These are phyloP conservation scores for Caenorhabditis sulstoni DNA, from an alignment of 2,888 invertebrate genomes.

Conservation along the genomic window DNA sequence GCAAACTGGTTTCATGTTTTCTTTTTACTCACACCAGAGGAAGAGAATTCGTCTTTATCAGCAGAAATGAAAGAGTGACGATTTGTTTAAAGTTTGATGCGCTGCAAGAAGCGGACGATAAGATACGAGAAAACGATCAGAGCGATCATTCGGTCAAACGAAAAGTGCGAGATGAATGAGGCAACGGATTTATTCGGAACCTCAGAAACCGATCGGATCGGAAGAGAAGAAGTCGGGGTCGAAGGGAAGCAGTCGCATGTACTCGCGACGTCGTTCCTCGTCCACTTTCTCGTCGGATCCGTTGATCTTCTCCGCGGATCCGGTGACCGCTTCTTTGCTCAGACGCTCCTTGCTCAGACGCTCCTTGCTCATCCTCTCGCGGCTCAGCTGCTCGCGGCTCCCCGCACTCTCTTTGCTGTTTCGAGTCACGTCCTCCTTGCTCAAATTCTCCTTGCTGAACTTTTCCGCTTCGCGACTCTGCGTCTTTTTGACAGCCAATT, in stretches of 20 bases:
- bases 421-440: constrained; percentile 19
- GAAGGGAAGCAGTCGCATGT: constrained; percentile 39
- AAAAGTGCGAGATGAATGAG: no score
- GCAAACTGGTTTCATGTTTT: neutral
- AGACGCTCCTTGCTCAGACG: constrained; percentile 28
- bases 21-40: neutral
- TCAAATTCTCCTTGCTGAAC: constrained; percentile 28
- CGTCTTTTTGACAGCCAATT: no score
- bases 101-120: neutral
- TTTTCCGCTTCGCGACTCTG: constrained; percentile 26
- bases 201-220: constrained; percentile 52
- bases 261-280: constrained; percentile 17
- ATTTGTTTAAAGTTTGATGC: constrained; percentile 11
- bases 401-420: constrained; percentile 10
- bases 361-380: constrained; percentile 27
- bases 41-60: neutral
- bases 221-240: constrained; percentile 49
- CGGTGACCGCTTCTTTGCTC: neutral
- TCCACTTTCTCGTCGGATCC: constrained; percentile 30
- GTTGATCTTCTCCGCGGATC: constrained; percentile 27
- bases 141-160: neutral
- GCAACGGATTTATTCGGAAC: neutral
- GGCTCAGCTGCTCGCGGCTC: constrained; percentile 20
- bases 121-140: neutral
- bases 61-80: constrained; percentile 2